Conservation (phyloP, 2,888 invertebrate species). For the Ernsta delagoae region DNA sequence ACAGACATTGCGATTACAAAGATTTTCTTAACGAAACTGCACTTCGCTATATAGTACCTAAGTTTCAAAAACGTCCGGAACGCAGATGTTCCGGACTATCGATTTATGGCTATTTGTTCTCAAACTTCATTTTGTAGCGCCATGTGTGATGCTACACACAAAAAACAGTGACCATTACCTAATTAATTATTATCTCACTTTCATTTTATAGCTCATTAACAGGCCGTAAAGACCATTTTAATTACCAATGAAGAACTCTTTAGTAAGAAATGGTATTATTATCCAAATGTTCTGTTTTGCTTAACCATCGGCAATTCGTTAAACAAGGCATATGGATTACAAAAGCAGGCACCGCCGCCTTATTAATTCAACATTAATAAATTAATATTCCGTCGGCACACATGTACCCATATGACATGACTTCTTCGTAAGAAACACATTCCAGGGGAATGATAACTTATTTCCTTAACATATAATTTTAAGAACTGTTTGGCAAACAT, state of each 20-base stretch:
- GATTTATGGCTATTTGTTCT: no score
- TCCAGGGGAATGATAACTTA: slow-evolving; percentile 35
- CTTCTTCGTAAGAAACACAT: slow-evolving; percentile 37
- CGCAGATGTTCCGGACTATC: no score
- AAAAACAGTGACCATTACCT: no score
- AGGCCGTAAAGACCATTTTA: neutral
- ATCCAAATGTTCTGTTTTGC: slow-evolving; percentile 23
- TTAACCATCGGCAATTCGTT: neutral
- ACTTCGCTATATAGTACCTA: no score
- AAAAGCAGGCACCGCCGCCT: slow-evolving; percentile 20
- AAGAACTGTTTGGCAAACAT: slow-evolving; percentile 38
- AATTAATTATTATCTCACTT: neutral
- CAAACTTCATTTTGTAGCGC: no score
- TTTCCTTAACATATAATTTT: slow-evolving; percentile 36
- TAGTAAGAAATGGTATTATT: neutral
- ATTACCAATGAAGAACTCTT: neutral
- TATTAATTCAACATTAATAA: slow-evolving; percentile 33
- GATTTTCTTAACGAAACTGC: no score
- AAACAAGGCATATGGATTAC: slow-evolving; percentile 14
- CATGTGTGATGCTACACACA: no score
- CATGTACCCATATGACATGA: slow-evolving; percentile 24
- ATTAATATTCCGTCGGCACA: slow-evolving; percentile 33
- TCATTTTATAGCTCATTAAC: slow-evolving; percentile 4
- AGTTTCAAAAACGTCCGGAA: no score
- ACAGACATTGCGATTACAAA: no score